Conservation (phyloP, 2,113 vertebrate species). For the Micronycteris hirsuta region DNA sequence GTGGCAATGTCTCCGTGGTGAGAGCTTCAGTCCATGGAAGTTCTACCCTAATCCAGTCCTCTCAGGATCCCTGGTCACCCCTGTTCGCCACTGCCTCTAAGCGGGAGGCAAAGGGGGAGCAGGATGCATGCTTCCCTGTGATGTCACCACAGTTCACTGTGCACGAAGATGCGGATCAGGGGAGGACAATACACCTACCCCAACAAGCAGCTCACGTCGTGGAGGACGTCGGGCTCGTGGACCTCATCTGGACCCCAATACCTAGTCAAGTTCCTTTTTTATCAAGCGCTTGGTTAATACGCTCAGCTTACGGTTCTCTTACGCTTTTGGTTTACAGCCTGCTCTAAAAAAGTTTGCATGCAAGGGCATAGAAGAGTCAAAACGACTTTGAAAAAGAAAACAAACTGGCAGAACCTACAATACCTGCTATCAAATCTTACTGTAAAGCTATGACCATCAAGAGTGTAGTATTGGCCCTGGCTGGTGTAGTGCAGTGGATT, state of each 20-base stretch:
- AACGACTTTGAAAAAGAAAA: not conserved
- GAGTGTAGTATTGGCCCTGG: not conserved
- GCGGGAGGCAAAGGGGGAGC: not conserved
- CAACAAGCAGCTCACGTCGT: slow-evolving; percentile 79
- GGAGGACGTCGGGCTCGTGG: slow-evolving; percentile 88
- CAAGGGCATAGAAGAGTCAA: not conserved
- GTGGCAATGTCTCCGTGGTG: not conserved
- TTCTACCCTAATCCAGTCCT: not conserved
- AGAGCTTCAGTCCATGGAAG: not conserved
- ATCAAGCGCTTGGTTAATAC: not conserved
- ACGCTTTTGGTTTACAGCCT: not conserved
- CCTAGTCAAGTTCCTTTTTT: not conserved
- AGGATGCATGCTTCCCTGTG: not conserved
- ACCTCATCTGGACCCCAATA: slow-evolving; percentile 80
- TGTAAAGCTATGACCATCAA: not conserved
- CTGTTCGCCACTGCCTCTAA: not conserved
- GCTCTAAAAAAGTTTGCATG: not conserved
- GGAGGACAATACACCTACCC: not conserved
- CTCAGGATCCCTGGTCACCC: not conserved
- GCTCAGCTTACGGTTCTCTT: not conserved
- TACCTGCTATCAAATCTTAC: not conserved
- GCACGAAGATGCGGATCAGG: not conserved
- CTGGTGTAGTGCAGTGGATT: too few relatives aligned
- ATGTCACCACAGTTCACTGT: not conserved
- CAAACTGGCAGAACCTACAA: not conserved